phyloP scores from a whole-genome alignment of 2,797 vertebrate genomes.

The Sebastes cheni region DNA sequence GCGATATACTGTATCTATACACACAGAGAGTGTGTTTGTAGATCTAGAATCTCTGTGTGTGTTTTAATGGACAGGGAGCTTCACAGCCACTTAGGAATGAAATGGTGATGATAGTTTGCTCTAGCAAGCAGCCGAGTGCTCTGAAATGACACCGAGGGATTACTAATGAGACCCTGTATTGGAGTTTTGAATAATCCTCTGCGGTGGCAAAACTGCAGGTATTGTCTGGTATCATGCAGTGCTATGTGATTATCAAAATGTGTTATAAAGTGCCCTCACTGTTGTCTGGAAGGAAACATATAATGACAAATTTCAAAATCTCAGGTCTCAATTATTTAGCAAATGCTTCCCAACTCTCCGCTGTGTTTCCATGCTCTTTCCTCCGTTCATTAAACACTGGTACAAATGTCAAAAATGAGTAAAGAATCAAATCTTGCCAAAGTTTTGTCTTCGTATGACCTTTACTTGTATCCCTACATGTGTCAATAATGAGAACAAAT shows the following conservation, averaged over 20 bases:
- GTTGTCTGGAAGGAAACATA: not conserved
- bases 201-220: conserved; percentile 16
- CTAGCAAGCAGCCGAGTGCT: conserved; percentile 39
- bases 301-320: not conserved
- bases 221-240: not conserved
- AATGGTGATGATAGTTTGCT: conserved; percentile 54
- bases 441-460: not conserved
- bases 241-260: not conserved
- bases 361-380: not conserved
- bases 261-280: not conserved
- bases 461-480: not conserved
- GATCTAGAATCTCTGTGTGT: conserved; percentile 36
- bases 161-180: conserved; percentile 44
- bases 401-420: not conserved
- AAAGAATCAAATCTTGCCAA: not conserved
- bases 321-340: not conserved
- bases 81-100: conserved; percentile 52
- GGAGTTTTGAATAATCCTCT: conserved; percentile 34
- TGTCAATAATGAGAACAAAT: not conserved
- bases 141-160: conserved; percentile 50
- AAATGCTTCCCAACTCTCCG: not conserved
- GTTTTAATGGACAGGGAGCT: conserved; percentile 52
- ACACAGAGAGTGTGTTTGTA: conserved; percentile 31
- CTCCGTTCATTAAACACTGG: too few relatives aligned
- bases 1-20: not conserved